Evolutionary conservation across 2,797 vertebrate genomes (phyloP).

Genomic region (Apogon hyalosoma): DNA sequence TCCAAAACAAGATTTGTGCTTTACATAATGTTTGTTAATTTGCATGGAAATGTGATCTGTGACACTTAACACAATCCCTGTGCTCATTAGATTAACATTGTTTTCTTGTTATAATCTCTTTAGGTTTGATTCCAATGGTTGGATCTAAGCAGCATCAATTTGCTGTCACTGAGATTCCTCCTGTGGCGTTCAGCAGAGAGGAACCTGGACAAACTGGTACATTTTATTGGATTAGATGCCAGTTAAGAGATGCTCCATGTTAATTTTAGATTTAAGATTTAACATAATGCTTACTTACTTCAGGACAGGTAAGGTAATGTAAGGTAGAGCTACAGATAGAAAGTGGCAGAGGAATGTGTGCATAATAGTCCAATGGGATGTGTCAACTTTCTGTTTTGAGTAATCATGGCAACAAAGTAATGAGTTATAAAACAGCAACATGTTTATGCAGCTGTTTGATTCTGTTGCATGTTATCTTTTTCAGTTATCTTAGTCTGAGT

Average conservation of each 20-base stretch:
- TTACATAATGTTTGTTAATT: background rate
- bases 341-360: background rate
- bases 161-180: conserved; percentile 13
- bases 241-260: no score
- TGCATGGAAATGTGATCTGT: background rate
- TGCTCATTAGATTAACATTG: background rate
- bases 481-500: conserved; percentile 6
- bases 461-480: background rate
- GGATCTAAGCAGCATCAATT: background rate
- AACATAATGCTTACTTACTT: conserved; percentile 1
- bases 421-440: conserved; percentile 46
- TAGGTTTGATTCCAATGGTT: conserved; percentile 19
- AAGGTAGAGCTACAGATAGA: background rate
- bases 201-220: conserved; percentile 11
- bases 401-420: conserved; percentile 55
- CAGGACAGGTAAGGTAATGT: background rate
- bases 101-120: conserved; percentile 4
- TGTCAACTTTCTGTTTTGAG: conserved; percentile 21
- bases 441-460: background rate
- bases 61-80: background rate
- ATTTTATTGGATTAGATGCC: conserved; percentile 14
- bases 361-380: conserved; percentile 15
- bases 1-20: background rate
- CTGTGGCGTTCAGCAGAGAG: conserved; percentile 19
- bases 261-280: no score